phyloP scores from a whole-genome alignment of 2,888 invertebrate genomes.

The Hirtodrosophila alboralis region DNA sequence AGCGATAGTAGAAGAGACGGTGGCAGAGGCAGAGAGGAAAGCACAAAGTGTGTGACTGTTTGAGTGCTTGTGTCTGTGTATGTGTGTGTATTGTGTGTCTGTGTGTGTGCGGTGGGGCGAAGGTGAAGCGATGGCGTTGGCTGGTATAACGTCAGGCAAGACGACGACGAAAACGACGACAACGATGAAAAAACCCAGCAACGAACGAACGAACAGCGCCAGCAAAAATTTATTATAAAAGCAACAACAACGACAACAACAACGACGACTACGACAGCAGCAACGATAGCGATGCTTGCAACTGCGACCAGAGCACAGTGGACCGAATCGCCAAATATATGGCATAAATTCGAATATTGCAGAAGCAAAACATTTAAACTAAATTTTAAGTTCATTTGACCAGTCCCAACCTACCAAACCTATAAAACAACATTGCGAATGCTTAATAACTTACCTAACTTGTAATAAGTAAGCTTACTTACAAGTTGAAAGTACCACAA shows the following conservation, averaged over 20 bases:
- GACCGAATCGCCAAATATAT: too few species aligned
- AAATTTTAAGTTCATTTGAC: too few species aligned
- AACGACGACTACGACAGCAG: conserved; percentile 29
- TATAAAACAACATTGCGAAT: too few species aligned
- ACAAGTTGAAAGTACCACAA: too few species aligned
- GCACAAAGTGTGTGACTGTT: conserved; percentile 67
- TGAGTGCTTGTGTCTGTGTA: conserved; percentile 30
- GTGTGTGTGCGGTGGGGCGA: conserved; percentile 70
- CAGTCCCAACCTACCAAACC: too few species aligned
- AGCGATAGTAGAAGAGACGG: conserved; percentile 3
- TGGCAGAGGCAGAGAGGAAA: conserved; percentile 31
- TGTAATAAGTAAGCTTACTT: too few species aligned
- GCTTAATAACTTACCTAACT: too few species aligned
- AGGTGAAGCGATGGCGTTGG: conserved; percentile 79
- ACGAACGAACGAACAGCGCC: conserved; percentile 62
- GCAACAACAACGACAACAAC: conserved; percentile 50
- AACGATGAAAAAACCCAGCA: conserved; percentile 46
- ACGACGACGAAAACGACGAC: conserved; percentile 47
- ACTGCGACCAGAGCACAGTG: conserved; percentile 57
- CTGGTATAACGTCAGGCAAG: conserved; percentile 66
- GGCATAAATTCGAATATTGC: too few species aligned
- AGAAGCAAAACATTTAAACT: too few species aligned
- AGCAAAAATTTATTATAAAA: conserved; percentile 75
- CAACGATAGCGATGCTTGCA: conserved; percentile 50
- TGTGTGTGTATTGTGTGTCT: conserved; percentile 22